phyloP scores from a whole-genome alignment of 2,113 vertebrate genomes.

The Carlito syrichta region DNA sequence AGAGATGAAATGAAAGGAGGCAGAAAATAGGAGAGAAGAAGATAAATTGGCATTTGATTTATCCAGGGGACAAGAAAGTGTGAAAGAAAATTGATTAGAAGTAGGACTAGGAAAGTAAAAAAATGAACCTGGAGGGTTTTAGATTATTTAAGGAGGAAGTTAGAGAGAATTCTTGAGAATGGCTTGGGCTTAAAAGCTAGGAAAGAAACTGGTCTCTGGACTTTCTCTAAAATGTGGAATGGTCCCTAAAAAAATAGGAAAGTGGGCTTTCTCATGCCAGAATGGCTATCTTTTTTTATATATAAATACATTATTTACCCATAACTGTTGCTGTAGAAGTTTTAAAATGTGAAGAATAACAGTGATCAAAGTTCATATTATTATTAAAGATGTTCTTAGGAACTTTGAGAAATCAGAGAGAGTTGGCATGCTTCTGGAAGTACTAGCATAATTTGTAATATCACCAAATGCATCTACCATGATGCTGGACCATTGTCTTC shows the following conservation, averaged over 20 bases:
- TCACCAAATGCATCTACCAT: too few species aligned
- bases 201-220: neutral
- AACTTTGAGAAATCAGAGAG: neutral
- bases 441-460: neutral
- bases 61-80: constrained; percentile 43
- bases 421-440: neutral
- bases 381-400: too few species aligned
- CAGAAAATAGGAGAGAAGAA: constrained; percentile 50
- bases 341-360: neutral
- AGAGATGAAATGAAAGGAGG: constrained; percentile 40
- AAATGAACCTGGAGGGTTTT: constrained; percentile 25
- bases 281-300: neutral
- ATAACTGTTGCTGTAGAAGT: neutral
- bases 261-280: neutral
- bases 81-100: constrained; percentile 70
- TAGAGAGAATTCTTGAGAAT: constrained; percentile 1
- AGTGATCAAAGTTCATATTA: neutral
- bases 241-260: too few species aligned
- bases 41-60: constrained; percentile 62
- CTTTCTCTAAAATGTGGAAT: neutral
- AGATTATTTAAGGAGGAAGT: constrained; percentile 43
- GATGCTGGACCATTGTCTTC: neutral
- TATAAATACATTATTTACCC: neutral
- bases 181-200: neutral
- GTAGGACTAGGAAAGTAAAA: constrained; percentile 30